phyloP scores from a whole-genome alignment of 2,888 invertebrate genomes.

The Cylindroiulus punctatus region DNA sequence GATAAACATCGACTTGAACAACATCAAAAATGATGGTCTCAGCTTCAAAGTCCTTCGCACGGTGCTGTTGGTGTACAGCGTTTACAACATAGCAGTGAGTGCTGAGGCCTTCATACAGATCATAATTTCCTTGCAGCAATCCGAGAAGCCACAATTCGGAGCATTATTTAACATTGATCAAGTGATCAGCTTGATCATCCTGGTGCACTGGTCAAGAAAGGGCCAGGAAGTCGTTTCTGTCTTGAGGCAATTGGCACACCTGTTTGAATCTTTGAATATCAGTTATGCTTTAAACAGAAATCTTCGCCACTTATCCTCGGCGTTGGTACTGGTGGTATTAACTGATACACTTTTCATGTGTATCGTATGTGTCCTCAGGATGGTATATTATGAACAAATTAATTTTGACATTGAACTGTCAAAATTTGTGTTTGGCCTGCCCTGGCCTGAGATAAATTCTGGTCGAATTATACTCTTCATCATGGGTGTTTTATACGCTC shows the following conservation, averaged over 20 bases:
- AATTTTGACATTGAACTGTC: not conserved
- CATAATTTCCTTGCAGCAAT: not conserved
- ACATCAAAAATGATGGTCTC: not conserved
- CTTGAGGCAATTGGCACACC: not conserved
- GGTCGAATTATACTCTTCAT: not conserved
- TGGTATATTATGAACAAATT: not conserved
- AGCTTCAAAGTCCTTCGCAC: not conserved
- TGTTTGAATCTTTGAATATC: not conserved
- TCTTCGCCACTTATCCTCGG: not conserved
- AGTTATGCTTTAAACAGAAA: not conserved
- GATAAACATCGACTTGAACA: not conserved
- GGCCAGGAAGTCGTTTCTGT: not conserved
- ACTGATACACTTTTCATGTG: not conserved
- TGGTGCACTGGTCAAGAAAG: not conserved
- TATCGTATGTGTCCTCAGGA: not conserved
- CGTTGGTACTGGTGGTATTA: not conserved
- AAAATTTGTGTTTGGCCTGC: not conserved
- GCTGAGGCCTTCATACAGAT: not conserved
- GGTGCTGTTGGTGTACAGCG: not conserved
- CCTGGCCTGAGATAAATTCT: not conserved
- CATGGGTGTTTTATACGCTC: not conserved
- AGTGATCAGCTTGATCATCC: not conserved
- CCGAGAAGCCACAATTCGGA: not conserved
- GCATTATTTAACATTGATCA: not conserved
- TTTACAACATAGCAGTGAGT: slow-evolving; percentile 24